Evolutionary conservation across 2,113 vertebrate genomes (phyloP).

Genomic region (Raja brachyura): DNA sequence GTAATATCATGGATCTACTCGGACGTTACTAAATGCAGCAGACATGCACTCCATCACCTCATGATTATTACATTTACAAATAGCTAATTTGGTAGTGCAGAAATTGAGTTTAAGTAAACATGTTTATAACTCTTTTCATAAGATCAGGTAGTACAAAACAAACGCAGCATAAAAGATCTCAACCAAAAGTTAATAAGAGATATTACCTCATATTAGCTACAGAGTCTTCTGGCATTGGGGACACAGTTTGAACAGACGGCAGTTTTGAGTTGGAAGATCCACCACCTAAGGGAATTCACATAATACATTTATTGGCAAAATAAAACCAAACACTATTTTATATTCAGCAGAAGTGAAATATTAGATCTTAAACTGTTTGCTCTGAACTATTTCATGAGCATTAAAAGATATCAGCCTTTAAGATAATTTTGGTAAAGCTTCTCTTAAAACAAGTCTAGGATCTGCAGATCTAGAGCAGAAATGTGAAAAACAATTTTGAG

Average conservation of each 20-base stretch:
- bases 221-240: constrained; percentile 80
- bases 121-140: background rate
- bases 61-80: constrained; percentile 8
- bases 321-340: background rate
- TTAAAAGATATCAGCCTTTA: background rate
- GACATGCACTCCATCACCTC: background rate
- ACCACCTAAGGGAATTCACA: constrained; percentile 52
- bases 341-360: background rate
- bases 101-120: constrained; percentile 1
- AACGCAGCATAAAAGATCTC: constrained; percentile 22
- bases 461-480: background rate
- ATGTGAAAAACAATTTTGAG: background rate
- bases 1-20: background rate
- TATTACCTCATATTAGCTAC: constrained; percentile 91
- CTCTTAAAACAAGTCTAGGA: background rate
- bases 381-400: background rate
- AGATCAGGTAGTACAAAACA: background rate
- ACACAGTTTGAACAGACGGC: constrained; percentile 83
- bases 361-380: background rate
- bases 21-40: background rate
- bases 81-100: background rate
- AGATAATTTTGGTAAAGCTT: background rate
- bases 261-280: constrained; percentile 78
- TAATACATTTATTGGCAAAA: constrained; percentile 13
- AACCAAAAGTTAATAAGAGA: background rate